These are phyloP conservation scores for Galbula dea DNA, from an alignment of 2,113 vertebrate genomes.

Conservation along the genomic window DNA sequence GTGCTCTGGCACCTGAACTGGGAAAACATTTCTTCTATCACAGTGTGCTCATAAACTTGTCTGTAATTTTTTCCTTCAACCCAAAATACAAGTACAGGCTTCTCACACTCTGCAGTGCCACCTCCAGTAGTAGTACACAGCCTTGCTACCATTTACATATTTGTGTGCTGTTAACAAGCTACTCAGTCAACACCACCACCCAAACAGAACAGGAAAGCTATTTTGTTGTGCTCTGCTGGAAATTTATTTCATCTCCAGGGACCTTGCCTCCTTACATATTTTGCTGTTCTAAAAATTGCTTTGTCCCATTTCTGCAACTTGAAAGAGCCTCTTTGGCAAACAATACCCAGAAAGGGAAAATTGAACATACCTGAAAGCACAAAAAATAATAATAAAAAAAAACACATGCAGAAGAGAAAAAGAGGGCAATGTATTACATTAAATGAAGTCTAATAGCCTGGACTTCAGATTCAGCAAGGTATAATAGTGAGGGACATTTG, in stretches of 20 bases:
- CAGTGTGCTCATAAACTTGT: rapidly evolving
- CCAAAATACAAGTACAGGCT: neutral
- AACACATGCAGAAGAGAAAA: neutral
- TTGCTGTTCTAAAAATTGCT: conserved; percentile 48
- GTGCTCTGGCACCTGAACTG: too few species aligned
- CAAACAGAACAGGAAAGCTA: neutral
- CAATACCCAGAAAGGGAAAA: conserved; percentile 21
- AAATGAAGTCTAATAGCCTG: neutral
- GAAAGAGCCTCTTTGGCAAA: conserved; percentile 32
- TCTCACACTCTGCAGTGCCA: neutral
- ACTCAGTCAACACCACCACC: neutral
- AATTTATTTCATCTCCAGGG: conserved; percentile 9
- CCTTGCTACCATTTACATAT: neutral
- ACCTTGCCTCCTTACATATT: conserved; percentile 31
- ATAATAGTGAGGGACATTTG: neutral
- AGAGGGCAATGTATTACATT: neutral
- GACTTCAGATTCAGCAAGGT: neutral
- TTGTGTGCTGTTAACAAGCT: neutral
- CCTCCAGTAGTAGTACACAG: neutral
- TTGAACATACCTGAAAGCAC: neutral
- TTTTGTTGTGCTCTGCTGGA: neutral
- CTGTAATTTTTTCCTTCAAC: neutral
- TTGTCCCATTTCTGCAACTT: conserved; percentile 8
- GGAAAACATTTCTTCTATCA: too few species aligned
- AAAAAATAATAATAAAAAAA: neutral